Conservation (phyloP, 2,797 vertebrate genomes). For the Sarcophilus harrisii region DNA sequence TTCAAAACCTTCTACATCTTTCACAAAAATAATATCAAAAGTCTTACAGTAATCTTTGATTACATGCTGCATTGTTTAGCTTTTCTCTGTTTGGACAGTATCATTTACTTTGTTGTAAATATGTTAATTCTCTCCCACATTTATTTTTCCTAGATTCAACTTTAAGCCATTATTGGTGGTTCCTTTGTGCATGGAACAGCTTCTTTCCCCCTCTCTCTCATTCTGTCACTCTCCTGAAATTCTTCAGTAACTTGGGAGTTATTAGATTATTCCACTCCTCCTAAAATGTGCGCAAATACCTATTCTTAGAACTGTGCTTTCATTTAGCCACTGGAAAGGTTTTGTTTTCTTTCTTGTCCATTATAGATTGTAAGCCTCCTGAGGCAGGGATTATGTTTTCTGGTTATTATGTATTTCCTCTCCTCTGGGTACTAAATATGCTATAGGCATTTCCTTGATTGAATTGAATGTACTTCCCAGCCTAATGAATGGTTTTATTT, state of each 20-base stretch:
- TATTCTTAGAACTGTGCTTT: slow-evolving; percentile 35
- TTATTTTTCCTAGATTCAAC: neutral
- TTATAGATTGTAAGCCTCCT: slow-evolving; percentile 43
- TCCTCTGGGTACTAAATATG: slow-evolving; percentile 1
- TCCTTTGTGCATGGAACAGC: neutral
- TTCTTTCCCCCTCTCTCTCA: neutral
- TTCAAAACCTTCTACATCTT: neutral
- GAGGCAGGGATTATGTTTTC: neutral
- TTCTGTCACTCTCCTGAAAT: slow-evolving; percentile 5
- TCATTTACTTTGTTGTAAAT: neutral
- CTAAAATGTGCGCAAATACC: slow-evolving; percentile 8
- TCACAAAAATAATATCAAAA: neutral
- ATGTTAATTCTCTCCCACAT: neutral
- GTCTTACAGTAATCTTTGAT: neutral
- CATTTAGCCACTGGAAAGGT: neutral
- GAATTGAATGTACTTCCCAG: slow-evolving; percentile 50
- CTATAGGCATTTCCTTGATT: slow-evolving; percentile 46
- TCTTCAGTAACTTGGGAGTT: slow-evolving; percentile 29
- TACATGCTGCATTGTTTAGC: neutral
- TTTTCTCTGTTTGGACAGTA: neutral
- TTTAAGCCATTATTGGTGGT: neutral
- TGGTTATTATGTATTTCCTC: slow-evolving; percentile 46
- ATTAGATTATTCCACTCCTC: slow-evolving; percentile 31
- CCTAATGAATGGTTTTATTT: slow-evolving; percentile 45
- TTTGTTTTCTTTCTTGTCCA: slow-evolving; percentile 29